Evolutionary conservation across 2,888 invertebrate genomes (phyloP), one percentile per base, ranked within the genome.

Genomic region (Nephrotoma appendiculata): DNA sequence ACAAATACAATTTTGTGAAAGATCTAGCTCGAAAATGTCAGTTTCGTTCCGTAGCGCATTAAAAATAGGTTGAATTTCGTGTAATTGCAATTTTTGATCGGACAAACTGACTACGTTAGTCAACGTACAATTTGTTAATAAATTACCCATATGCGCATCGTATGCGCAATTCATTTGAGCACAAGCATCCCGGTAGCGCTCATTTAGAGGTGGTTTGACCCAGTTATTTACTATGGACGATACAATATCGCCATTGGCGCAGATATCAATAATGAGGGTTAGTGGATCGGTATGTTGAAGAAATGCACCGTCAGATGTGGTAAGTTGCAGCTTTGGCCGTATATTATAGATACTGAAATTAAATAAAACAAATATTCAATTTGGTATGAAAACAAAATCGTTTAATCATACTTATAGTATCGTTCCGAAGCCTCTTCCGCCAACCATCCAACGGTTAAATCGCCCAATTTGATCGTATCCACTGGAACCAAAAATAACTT

Each of bases 261-360:
- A 48, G 89, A 96, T 95, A 83, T 95, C 94, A 0, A 93, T 92
- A 0, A 93, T 92, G 45, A 95, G 92, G 89, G 94, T 94, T 0
- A 98, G 92, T 0, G 95, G 93, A 91, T 98, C 98, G 41, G 95
- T 95, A 87, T 95, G 95, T 3, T 95, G 95, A 15, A 97, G 93
- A 42, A 96, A 93, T 2, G 96, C 97, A 0, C 97, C 97, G 89
- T 96, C 97, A 87, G 93, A 93, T 3, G 97, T 97, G 91, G 95
- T 94, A 2, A 98, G 91, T 84, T 95, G 95, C 87, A 97, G 92
- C n/a, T 94, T 91, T 0, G 97, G 97, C 87, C 84, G 87, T 87
- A 87, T 19, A 44, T 43, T 19, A 43, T 52, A 41, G 9, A 87
- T 44, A 44, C 83, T 86, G 43, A 19, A 31, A 86, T 57, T 71